Evolutionary conservation across 2,888 invertebrate species (phyloP), one percentile per base, ranked within the genome.

Genomic region (Alcis repandata): DNA sequence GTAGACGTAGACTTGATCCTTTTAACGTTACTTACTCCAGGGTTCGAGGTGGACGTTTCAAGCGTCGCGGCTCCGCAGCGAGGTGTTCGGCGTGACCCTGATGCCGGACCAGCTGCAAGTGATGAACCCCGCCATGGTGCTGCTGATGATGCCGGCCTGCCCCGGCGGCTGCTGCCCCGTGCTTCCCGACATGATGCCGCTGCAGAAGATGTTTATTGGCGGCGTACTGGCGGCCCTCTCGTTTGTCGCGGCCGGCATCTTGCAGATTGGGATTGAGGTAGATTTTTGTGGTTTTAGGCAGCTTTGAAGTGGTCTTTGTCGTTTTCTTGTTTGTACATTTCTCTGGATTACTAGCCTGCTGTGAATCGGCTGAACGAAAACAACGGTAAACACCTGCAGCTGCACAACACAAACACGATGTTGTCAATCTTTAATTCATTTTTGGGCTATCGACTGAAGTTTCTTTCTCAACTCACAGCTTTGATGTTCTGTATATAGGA

Each of bases 31-130:
- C 20, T 11, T 3, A 22, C 15, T 17, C 8, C 59, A 95, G 95
- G 96, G 96, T 13, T 96, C 97, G 1, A 94, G 96, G 41, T 97
- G 97, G 97, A 96, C 96, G 0, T 95, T 97, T 77, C 95, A 97
- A 94, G 97, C 96, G 0, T 95, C 95, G 0, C 91, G 95, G 60
- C 95, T 97, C 90, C 93, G 95, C 59, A 95, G 95, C 27, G 92
- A 94, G 71, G 83, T 95, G 11, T 85, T 90, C 20, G 93, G 92
- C 0, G 70, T 90, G 8, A 88, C 93, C n/a, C 87, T 95, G 54
- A 92, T 95, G 83, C 97, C 97, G 0, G 97, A 97, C 80, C 97
- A 97, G 88, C 95, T 98, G 90, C 97, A 97, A 76, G 96, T 97
- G 33, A 91, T 97, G 77, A 97, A 97, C 84, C 97, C 97, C 0